These are phyloP conservation scores for Eristalinus sepulchralis DNA, from an alignment of 2,888 invertebrate species.

Conservation along the genomic window DNA sequence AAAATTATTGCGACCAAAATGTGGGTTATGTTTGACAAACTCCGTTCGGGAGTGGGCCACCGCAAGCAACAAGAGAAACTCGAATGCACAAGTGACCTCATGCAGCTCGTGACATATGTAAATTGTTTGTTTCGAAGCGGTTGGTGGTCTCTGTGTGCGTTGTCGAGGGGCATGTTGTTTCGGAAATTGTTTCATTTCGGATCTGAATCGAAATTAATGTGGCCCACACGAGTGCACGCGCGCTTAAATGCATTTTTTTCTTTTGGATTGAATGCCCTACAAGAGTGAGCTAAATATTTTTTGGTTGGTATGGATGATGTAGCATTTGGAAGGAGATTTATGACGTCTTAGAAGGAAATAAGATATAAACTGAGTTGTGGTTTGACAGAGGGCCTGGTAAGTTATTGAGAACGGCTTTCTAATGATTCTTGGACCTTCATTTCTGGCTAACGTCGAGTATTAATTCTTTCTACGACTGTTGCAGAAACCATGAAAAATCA, in stretches of 20 bases:
- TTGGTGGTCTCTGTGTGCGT: neutral
- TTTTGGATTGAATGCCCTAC: neutral
- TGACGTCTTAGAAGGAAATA: too few relatives aligned
- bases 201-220: neutral
- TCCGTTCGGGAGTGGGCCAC: neutral
- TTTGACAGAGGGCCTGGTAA: too few relatives aligned
- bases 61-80: neutral
- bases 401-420: too few relatives aligned
- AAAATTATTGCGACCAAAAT: neutral
- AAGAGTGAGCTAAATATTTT: neutral
- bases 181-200: neutral
- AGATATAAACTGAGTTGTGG: too few relatives aligned
- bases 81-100: neutral
- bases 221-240: neutral
- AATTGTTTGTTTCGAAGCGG: neutral
- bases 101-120: neutral
- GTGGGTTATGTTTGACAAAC: neutral
- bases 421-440: too few relatives aligned
- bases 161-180: neutral
- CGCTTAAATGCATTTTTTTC: neutral
- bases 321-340: too few relatives aligned
- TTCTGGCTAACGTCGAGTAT: too few relatives aligned
- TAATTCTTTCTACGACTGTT: too few relatives aligned
- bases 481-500: too few relatives aligned
- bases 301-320: neutral